Conservation (phyloP, 2,888 invertebrate genomes). For the Apodemia zela region DNA sequence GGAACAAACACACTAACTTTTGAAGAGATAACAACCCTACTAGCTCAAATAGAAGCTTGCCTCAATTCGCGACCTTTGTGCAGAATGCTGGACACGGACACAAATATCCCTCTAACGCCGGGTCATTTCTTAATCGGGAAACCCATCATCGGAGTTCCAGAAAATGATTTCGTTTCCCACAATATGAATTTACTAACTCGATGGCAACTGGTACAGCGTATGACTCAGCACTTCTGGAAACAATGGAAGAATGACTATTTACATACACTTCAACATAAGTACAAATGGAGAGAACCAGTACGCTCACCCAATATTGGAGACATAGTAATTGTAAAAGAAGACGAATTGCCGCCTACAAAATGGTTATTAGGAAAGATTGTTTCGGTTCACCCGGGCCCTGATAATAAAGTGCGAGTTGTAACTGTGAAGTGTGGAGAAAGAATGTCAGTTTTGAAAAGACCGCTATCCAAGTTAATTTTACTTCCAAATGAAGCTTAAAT, state of each 20-base stretch:
- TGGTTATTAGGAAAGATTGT: neutral
- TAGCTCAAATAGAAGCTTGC: slow-evolving; percentile 16
- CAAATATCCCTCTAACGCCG: too few species aligned
- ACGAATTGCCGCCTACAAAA: neutral
- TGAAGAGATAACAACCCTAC: slow-evolving; percentile 19
- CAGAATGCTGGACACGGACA: too few species aligned
- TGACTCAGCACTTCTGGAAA: too few species aligned
- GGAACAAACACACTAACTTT: slow-evolving; percentile 19
- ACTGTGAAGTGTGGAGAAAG: neutral
- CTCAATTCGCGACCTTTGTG: slow-evolving; percentile 2
- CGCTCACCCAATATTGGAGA: neutral
- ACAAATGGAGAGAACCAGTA: neutral
- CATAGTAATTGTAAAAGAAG: neutral
- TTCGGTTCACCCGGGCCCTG: neutral
- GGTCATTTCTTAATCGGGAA: too few species aligned
- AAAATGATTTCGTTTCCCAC: too few species aligned
- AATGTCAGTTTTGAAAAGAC: neutral
- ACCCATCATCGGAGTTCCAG: too few species aligned
- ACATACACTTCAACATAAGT: neutral
- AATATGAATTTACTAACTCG: too few species aligned
- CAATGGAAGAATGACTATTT: too few species aligned
- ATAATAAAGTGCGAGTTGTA: neutral
- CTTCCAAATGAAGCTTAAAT: neutral
- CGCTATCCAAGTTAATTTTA: neutral
- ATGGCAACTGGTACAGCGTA: too few species aligned